Evolutionary conservation across 2,888 invertebrate genomes (phyloP), one percentile per base, ranked within the genome.

Genomic region (Lepidonotus clava): DNA sequence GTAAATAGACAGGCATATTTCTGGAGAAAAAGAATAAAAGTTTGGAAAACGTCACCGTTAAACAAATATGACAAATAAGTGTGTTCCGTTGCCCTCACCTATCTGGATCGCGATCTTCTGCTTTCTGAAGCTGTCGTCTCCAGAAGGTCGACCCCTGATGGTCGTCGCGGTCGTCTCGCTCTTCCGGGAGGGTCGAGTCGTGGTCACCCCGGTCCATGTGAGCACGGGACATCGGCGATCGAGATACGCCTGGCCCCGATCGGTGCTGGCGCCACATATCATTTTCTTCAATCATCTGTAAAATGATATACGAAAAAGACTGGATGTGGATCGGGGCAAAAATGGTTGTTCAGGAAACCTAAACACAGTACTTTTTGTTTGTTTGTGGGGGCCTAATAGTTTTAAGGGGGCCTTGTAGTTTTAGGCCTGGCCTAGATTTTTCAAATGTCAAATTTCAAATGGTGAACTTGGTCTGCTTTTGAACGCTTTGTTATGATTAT

Each of bases 261-360:
- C 86, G 61, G 34, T 88, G 85, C 21, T 88, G 86, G 56, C 88
- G 89, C 92, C 92, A 92, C 92, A 92, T 92, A 1, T 92, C 92
- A 24, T 89, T 80, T 84, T 92, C 92, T 83, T 92, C 92, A 67
- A 91, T 88, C 46, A 92, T 88, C 92, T 92, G 87, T 34, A 86
- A 86, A 77, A 67, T 86, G n/a, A 14, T 28, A 28, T 11, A 66
- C 11, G 11, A n/a, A 28, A 28, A 24, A 66, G 8, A n/a, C n/a
- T n/a, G n/a, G n/a, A n/a, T n/a, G n/a, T n/a, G n/a, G n/a, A n/a
- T n/a, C n/a, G n/a, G n/a, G n/a, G n/a, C n/a, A n/a, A n/a, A n/a
- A n/a, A n/a, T n/a, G n/a, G n/a, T n/a, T n/a, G n/a, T n/a, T n/a
- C n/a, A n/a, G n/a, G n/a, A n/a, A n/a, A n/a, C n/a, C n/a, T n/a